Evolutionary conservation across 2,797 vertebrate genomes (phyloP), one percentile per base, ranked within the genome.

Genomic region (Enteromius mattozi): DNA sequence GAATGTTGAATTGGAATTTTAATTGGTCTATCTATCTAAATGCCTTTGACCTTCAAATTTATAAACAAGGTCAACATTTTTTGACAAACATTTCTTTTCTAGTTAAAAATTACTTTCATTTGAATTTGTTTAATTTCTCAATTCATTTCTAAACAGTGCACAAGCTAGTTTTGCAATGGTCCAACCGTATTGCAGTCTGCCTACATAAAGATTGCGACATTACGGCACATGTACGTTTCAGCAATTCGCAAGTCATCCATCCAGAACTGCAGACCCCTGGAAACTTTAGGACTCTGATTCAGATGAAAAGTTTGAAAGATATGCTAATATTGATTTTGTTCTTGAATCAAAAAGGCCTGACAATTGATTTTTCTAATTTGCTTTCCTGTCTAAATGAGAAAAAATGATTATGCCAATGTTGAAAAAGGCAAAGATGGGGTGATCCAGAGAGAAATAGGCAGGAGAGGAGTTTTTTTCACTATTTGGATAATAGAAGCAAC

Each of bases 401-500:
- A 63, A 47, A 19, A 27, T 6, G 33, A 61, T 30, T 40, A 54
- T n/a, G 24, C n/a, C 33, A 24, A 71, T 27, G 21, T 27, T 8
- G n/a, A 61, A 42, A 42, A 42, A 17, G 33, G 40, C 14, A 59
- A 24, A 59, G 2, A 66, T 51, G 21, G 14, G 40, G 17, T 33
- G 69, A 68, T 37, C 9, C 33, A 68, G 19, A 37, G 33, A 82
- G 42, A 74, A 70, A 72, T 66, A 40, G 65, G 59, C 42, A 56
- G 37, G 21, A 61, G 6, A 56, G 13, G 45, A 71, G 78, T 66
- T 72, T 76, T 82, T 59, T 3, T 66, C 66, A 47, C 54, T 74
- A 49, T 61, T 75, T 71, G 27, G 8, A 16, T 77, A 47, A 71
- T 49, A 80, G 61, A 70, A 83, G 86, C 24, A 75, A 81, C 85